phyloP scores from a whole-genome alignment of 2,113 vertebrate species.

The Cyanoramphus novaezelandiae region DNA sequence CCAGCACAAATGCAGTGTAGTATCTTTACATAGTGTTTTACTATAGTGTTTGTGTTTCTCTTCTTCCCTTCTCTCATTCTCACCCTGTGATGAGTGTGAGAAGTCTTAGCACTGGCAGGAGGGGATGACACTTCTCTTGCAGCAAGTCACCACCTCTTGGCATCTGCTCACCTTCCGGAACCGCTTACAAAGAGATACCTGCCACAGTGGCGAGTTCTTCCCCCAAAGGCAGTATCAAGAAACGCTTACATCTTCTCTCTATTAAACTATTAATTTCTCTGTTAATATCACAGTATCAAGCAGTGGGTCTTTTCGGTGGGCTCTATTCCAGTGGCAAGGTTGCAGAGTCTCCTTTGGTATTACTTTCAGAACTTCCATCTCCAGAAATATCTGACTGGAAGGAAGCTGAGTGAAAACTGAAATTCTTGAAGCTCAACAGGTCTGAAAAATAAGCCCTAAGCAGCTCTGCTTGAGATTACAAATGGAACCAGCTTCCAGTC shows the following conservation, averaged over 20 bases:
- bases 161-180: not conserved
- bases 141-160: not conserved
- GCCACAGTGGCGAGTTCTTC: not conserved
- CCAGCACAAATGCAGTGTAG: not conserved
- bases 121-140: not conserved
- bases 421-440: not conserved
- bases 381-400: not conserved
- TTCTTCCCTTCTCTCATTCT: not conserved
- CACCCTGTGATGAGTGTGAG: not conserved
- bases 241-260: conserved; percentile 17
- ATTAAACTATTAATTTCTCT: conserved; percentile 15
- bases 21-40: not conserved
- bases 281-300: conserved; percentile 20
- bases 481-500: not conserved
- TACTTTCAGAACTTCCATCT: not conserved
- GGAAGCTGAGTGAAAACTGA: not conserved
- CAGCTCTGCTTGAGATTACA: not conserved
- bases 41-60: not conserved
- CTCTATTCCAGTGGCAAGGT: not conserved
- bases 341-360: not conserved
- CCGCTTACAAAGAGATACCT: conserved; percentile 15
- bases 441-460: not conserved
- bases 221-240: conserved; percentile 9
- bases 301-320: not conserved
- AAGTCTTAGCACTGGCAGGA: not conserved